Percentiles rank a stretch among this genome's conserved stretches.
Conservation (phyloP, 2,113 vertebrate genomes). For the Pluvialis apricaria region DNA sequence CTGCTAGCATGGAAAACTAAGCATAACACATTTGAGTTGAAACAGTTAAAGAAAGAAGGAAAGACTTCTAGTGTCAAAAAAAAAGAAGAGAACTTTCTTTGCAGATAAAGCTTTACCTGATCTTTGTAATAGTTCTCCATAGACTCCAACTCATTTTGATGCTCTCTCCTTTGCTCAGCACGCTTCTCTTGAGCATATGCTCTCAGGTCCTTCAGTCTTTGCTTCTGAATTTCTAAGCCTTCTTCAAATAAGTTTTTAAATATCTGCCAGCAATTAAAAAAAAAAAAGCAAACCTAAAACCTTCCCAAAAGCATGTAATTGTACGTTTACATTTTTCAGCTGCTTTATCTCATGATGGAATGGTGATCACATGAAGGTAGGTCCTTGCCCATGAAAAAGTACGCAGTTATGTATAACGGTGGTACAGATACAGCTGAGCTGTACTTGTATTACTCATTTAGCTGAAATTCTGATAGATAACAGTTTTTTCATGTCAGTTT, state of each 20-base stretch:
- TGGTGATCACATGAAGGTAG: neutral
- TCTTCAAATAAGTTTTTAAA: slow-evolving; percentile 93
- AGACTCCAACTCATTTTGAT: slow-evolving; percentile 83
- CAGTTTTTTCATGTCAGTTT: neutral
- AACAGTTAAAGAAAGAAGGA: neutral
- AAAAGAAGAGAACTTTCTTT: neutral
- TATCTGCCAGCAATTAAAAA: slow-evolving; percentile 73
- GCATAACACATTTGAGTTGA: neutral
- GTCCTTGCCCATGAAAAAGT: neutral
- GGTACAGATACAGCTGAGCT: neutral
- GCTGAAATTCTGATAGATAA: neutral
- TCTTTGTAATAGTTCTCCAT: slow-evolving; percentile 97
- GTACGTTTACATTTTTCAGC: neutral
- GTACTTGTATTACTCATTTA: neutral
- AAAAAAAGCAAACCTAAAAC: neutral
- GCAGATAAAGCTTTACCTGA: slow-evolving; percentile 74
- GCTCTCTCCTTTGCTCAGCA: slow-evolving; percentile 77
- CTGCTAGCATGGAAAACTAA: slow-evolving; percentile 92
- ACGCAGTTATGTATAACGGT: neutral
- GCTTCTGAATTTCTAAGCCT: slow-evolving; percentile 89
- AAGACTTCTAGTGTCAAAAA: neutral
- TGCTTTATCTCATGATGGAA: neutral
- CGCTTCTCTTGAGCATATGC: slow-evolving; percentile 82
- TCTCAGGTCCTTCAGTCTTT: slow-evolving; percentile 83
- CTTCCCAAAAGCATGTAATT: neutral